Conservation (phyloP, 2,888 invertebrate species). For the Branchipolynoe longqiensis region DNA sequence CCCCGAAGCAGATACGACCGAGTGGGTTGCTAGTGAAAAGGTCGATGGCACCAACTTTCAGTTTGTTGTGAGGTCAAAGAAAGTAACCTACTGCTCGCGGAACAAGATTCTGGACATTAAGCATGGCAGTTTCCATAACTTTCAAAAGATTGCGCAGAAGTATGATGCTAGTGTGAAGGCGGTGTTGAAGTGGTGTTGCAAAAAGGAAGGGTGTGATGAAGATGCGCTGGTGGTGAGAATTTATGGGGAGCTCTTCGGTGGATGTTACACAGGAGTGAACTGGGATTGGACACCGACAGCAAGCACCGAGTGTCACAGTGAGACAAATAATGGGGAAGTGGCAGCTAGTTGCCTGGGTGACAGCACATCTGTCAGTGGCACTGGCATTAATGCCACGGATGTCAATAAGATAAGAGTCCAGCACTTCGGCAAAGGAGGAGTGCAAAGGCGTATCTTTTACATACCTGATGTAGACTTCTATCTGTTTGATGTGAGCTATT, state of each 20-base stretch:
- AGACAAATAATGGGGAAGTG: background rate
- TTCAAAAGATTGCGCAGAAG: background rate
- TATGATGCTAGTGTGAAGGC: background rate
- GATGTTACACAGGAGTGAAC: background rate
- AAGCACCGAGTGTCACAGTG: background rate
- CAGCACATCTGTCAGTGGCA: background rate
- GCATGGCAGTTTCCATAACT: background rate
- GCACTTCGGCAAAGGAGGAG: background rate
- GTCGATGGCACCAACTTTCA: background rate
- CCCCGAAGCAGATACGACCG: background rate
- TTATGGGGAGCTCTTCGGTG: background rate
- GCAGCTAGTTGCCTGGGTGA: background rate
- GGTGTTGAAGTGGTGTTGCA: too few relatives aligned
- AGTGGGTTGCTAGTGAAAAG: background rate
- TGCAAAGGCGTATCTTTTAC: background rate
- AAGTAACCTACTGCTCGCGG: background rate
- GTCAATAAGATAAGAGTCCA: background rate
- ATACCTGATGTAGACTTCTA: background rate
- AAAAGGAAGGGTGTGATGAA: background rate
- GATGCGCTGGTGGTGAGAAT: background rate
- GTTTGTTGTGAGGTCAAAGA: background rate
- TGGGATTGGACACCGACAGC: too few relatives aligned
- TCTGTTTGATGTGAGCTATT: background rate
- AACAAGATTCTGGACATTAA: background rate
- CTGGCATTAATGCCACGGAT: background rate